Evolutionary conservation across 2,797 vertebrate genomes (phyloP), one percentile per base, ranked within the genome.

Genomic region (Rhinogobio ventralis): DNA sequence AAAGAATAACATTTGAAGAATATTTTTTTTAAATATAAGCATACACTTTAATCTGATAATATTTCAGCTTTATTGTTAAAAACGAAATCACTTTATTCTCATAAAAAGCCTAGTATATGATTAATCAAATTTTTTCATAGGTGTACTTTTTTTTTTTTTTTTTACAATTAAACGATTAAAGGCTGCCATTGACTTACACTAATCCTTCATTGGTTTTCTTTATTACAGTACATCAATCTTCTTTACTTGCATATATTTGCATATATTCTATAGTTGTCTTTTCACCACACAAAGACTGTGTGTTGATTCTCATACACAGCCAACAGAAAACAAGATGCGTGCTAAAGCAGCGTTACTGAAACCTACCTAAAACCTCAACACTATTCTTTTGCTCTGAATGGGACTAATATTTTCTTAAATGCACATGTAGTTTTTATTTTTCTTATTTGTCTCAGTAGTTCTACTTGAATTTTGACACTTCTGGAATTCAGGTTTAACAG

Each of bases 401-500:
- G 20, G 39, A 49, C 13, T 25, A 15, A 10, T 51, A n/a, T 19
- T 82, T 82, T 30, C 9, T 25, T 28, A 51, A 39, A 74, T 33
- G 2, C 28, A 74, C 28, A 64, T 39, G 9, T 69, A 25, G 64
- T 36, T 75, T 69, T 68, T 81, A 13, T 68, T 67, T 77, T 75
- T 79, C 19, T 39, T 23, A 25, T 42, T 42, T 85, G 6, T 57
- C 25, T 53, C 36, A 75, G 69, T 68, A 46, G 85, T 46, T 85
- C 51, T 64, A 64, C 60, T 64, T 79, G 53, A 73, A 73, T 86
- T 94, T 92, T 93, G 92, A 93, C 91, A 94, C 90, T 94, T 91
- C 28, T 84, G 66, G 9, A 93, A 96, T 96, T 73, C 71, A 39
- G 53, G 94, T 96, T 97, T 97, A 93, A 96, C 92, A 95, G 93